A percentile compares a stretch with the other conserved stretches of the same genome.
Evolutionary conservation across 2,113 vertebrate genomes (phyloP).

Genomic region (Hemiscyllium ocellatum): DNA sequence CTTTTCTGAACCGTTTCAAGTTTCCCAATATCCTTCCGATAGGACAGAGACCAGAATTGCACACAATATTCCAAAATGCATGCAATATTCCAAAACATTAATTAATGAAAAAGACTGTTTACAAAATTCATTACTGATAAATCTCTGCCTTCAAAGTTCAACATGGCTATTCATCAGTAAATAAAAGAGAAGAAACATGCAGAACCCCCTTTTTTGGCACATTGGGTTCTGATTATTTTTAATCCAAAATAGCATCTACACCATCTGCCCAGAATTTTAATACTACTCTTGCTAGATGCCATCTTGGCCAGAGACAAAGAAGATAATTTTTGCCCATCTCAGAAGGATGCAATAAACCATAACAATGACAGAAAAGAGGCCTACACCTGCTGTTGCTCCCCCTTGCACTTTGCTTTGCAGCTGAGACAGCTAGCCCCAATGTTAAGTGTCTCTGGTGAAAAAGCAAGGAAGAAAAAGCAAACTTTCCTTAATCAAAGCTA

Average conservation of each 20-base stretch:
- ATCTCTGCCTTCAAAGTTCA: background rate
- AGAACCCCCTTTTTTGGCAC: background rate
- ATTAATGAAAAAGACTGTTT: background rate
- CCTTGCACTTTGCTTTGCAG: background rate
- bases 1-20: too few relatives aligned
- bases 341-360: background rate
- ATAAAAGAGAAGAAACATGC: background rate
- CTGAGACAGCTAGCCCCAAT: background rate
- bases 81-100: too few relatives aligned
- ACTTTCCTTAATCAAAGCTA: background rate
- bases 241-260: background rate
- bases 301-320: background rate
- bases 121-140: background rate
- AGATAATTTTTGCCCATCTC: background rate
- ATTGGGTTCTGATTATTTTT: background rate
- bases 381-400: background rate
- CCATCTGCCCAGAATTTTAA: background rate
- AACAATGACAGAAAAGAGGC: background rate
- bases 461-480: background rate
- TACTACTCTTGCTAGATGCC: background rate
- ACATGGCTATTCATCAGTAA: background rate
- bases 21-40: too few relatives aligned
- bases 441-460: background rate
- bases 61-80: too few relatives aligned
- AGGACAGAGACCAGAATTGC: too few relatives aligned